Percentiles rank a stretch among this genome's conserved stretches.
These are phyloP conservation scores for Hyperopisus bebe DNA, from an alignment of 2,113 vertebrate species.

Conservation along the genomic window DNA sequence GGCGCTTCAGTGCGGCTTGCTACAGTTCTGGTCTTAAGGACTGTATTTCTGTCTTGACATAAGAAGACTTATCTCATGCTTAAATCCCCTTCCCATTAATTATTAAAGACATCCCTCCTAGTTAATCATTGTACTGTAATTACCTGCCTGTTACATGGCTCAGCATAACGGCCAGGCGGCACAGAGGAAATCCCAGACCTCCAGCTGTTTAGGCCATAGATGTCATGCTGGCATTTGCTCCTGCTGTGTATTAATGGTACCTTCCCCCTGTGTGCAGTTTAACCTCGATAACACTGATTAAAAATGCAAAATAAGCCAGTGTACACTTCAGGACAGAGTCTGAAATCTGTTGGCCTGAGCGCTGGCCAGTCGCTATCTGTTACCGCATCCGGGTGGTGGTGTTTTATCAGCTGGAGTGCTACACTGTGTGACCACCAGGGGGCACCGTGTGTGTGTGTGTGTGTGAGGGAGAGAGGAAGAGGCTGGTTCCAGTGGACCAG, in stretches of 20 bases:
- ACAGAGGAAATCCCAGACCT: not conserved
- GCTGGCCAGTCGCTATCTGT: not conserved
- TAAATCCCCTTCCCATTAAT: not conserved
- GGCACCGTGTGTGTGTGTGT: not conserved
- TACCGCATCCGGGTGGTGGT: not conserved
- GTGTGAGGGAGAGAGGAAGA: not conserved
- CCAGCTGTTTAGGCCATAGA: not conserved
- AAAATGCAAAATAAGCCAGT: not conserved
- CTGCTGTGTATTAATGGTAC: not conserved
- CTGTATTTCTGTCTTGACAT: not conserved
- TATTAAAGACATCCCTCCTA: not conserved
- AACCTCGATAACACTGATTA: not conserved
- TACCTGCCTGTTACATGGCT: not conserved
- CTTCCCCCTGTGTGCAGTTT: not conserved
- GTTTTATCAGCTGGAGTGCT: not conserved
- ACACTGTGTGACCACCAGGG: not conserved
- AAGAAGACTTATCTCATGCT: not conserved
- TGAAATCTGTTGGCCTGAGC: not conserved
- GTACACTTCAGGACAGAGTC: not conserved
- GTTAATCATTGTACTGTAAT: not conserved
- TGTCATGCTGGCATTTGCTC: not conserved
- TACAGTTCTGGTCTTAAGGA: not conserved
- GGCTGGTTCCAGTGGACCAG: not conserved
- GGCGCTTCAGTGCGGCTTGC: not conserved
- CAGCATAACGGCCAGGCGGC: not conserved